Evolutionary conservation across 1,140 invertebrate species (phyloP), one percentile per base, ranked within the genome.

Genomic region (Trichonephila inaurata): DNA sequence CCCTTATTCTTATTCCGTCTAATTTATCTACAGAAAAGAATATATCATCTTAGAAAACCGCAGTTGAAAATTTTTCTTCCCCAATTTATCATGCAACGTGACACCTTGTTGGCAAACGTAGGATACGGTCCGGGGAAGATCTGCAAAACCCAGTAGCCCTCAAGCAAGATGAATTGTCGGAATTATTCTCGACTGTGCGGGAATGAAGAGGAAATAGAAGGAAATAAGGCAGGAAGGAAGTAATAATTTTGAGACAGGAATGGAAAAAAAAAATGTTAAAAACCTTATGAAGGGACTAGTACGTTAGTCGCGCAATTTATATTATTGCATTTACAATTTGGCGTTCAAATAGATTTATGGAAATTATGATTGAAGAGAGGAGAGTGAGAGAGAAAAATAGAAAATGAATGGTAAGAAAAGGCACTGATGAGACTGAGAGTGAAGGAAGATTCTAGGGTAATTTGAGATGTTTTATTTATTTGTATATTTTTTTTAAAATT

Each of bases 261-360:
- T 28, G 21, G n/a, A 66, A 72, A 62, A 58, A n/a, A n/a, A 58
- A 89, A 72, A 72, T 12, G 6, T 89, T 16, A 89, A 89, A 89
- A 83, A 58, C 51, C 66, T 72, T 72, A 33, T 40, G 28, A 89
- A 33, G 61, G 10, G 66, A 12, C 66, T 69, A 24, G n/a, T 64
- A 51, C 87, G 87, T 19, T 58, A 62, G 19, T 62, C 58, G 72
- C 19, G 62, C 72, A 89, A 89, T 89, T 64, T 89, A 89, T 89
- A 89, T 89, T 89, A 89, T 89, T 89, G 62, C 87, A 89, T 66
- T 89, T 89, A 89, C 87, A 89, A 89, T 89, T 89, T 89, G 64
- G 28, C 87, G 24, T 66, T 64, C 87, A 89, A 89, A 89, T 89
- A 62, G 87, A 72, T 89, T 89, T 89, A 89, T 89, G 87, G 87